Evolutionary conservation across 1,140 invertebrate species (phyloP).

Genomic region (Drosophila grimshawi): DNA sequence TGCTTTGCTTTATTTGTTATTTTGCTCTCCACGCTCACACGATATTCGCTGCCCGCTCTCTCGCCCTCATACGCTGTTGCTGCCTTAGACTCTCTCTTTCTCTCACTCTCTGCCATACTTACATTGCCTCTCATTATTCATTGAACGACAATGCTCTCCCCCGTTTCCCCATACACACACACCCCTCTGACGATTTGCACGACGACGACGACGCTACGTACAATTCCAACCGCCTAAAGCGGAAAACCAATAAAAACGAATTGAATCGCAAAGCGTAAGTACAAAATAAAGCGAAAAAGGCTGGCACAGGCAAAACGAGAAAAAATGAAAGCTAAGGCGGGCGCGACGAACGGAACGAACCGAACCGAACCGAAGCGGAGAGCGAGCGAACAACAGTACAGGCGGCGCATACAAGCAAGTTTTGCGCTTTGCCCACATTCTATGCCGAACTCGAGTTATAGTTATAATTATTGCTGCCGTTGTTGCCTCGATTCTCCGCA

Average conservation of each 20-base stretch:
- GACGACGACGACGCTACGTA: constrained; percentile 66
- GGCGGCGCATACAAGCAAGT: constrained; percentile 81
- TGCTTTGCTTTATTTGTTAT: constrained; percentile 79
- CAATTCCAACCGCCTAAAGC: constrained; percentile 77
- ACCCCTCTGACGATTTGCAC: constrained; percentile 66
- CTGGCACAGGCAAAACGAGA: constrained; percentile 57
- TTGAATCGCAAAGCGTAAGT: constrained; percentile 83
- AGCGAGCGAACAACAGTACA: constrained; percentile 61
- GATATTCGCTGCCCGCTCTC: constrained; percentile 21
- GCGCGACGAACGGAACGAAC: constrained; percentile 37
- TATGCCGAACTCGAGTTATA: constrained; percentile 80
- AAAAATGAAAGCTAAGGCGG: constrained; percentile 75
- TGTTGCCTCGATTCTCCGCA: constrained; percentile 45
- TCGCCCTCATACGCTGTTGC: constrained; percentile 27
- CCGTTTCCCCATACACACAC: constrained; percentile 27
- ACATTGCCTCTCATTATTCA: constrained; percentile 81
- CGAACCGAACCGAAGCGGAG: constrained; percentile 37
- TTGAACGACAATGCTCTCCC: constrained; percentile 69
- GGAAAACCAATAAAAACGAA: constrained; percentile 83
- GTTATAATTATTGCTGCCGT: constrained; percentile 80
- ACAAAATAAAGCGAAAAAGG: constrained; percentile 82
- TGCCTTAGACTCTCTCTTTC: constrained; percentile 10
- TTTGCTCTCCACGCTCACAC: constrained; percentile 53
- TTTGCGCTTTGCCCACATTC: constrained; percentile 78
- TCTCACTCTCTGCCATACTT: constrained; percentile 28